phyloP scores from a whole-genome alignment of 2,113 vertebrate genomes.

The Noctilio leporinus region DNA sequence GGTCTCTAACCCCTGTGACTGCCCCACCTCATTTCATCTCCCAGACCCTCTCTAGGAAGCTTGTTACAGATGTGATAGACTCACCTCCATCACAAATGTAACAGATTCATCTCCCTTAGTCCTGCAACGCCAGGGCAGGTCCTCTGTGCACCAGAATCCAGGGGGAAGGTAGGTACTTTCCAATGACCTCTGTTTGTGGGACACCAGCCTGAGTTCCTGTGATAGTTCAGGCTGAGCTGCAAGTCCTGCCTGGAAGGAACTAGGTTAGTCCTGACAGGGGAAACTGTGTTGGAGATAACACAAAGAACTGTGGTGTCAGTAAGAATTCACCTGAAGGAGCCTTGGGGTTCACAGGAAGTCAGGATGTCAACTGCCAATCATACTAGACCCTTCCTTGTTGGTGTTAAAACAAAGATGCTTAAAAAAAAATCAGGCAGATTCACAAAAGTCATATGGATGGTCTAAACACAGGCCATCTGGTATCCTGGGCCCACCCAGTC shows the following conservation, averaged over 20 bases:
- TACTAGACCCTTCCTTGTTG: background rate
- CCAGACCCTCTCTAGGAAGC: background rate
- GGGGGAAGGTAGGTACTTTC: background rate
- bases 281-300: background rate
- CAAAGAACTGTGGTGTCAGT: background rate
- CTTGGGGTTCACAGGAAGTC: background rate
- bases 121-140: background rate
- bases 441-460: background rate
- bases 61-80: rapidly evolving
- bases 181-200: background rate
- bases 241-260: background rate
- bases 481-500: background rate
- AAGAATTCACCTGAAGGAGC: background rate
- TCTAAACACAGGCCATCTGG: background rate
- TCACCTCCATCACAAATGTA: too few relatives aligned
- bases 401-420: background rate
- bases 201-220: background rate
- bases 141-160: background rate
- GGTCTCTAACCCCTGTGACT: background rate
- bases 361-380: background rate
- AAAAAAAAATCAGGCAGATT: background rate
- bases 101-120: rapidly evolving
- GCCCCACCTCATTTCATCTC: background rate
- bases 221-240: background rate
- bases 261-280: background rate